A percentile compares a stretch with the other conserved stretches of the same genome.
Evolutionary conservation across 2,113 vertebrate genomes (phyloP).

Genomic region (Junco hyemalis): DNA sequence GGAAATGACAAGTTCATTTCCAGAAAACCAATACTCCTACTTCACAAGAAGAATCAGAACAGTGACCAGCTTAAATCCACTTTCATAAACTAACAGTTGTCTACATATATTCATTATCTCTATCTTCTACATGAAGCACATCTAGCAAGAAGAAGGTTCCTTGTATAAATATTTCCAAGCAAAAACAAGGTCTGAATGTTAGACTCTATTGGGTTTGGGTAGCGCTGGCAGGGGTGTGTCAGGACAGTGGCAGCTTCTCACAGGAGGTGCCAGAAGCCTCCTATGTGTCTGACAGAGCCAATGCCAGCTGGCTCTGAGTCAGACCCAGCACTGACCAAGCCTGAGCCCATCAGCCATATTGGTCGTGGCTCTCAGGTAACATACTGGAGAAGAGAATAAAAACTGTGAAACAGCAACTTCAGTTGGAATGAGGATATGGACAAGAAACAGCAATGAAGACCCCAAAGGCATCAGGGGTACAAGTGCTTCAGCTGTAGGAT

Average conservation of each 20-base stretch:
- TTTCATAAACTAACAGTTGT: neutral
- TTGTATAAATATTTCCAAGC: neutral
- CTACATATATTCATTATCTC: neutral
- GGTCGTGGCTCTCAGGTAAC: neutral
- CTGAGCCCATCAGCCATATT: accelerated
- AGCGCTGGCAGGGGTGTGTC: neutral
- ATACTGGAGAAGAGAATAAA: neutral
- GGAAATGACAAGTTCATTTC: neutral
- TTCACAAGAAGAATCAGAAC: neutral
- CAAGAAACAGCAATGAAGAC: neutral
- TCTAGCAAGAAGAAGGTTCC: neutral
- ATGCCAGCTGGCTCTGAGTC: neutral
- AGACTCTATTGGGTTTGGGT: neutral
- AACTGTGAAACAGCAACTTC: neutral
- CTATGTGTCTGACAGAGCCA: neutral
- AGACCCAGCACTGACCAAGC: neutral
- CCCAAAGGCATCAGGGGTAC: neutral
- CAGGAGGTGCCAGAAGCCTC: neutral
- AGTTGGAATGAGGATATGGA: neutral
- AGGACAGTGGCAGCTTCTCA: neutral
- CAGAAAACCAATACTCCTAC: neutral
- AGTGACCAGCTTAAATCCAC: neutral
- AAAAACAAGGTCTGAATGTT: neutral
- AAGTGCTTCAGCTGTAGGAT: neutral
- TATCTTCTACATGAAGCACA: neutral